A percentile compares a stretch with the other conserved stretches of the same genome.
phyloP scores from a whole-genome alignment of 2,113 vertebrate genomes.

The Sphaerodactylus townsendi region DNA sequence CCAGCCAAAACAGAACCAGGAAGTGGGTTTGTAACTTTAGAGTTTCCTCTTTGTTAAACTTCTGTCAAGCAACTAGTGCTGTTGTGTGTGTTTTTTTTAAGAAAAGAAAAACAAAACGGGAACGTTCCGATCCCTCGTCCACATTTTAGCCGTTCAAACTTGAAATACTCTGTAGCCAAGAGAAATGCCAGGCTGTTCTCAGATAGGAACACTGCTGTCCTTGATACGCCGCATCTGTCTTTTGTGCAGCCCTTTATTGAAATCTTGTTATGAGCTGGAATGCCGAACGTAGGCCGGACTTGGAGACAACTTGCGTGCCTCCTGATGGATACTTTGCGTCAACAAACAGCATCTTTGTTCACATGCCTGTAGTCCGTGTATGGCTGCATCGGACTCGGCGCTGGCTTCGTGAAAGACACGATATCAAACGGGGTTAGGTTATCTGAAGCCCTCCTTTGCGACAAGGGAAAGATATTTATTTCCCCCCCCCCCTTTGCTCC shows the following conservation, averaged over 20 bases:
- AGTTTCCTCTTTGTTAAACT: background rate
- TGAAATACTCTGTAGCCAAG: constrained; percentile 20
- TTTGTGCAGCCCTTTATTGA: constrained; percentile 63
- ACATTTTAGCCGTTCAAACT: constrained; percentile 28
- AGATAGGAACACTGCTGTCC: constrained; percentile 21
- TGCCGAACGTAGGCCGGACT: constrained; percentile 70
- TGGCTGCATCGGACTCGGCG: constrained; percentile 30
- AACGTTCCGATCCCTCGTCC: background rate
- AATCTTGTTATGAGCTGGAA: constrained; percentile 71
- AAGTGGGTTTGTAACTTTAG: background rate
- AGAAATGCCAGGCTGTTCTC: constrained; percentile 41
- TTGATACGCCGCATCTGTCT: constrained; percentile 31
- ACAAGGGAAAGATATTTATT: constrained; percentile 1
- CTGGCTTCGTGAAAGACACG: constrained; percentile 22
- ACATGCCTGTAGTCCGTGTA: constrained; percentile 16
- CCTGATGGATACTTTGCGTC: constrained; percentile 54
- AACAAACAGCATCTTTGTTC: constrained; percentile 75
- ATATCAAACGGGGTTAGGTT: constrained; percentile 3
- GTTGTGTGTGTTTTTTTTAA: too few relatives aligned
- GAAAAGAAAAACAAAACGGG: background rate
- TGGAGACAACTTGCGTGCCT: constrained; percentile 53
- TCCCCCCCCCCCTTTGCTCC: rapidly evolving
- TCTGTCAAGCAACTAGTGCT: constrained; percentile 24
- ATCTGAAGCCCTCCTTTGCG: background rate
- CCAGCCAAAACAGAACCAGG: constrained; percentile 6